Conservation (phyloP, 2,797 vertebrate species). For the Phylloscopus collybita region DNA sequence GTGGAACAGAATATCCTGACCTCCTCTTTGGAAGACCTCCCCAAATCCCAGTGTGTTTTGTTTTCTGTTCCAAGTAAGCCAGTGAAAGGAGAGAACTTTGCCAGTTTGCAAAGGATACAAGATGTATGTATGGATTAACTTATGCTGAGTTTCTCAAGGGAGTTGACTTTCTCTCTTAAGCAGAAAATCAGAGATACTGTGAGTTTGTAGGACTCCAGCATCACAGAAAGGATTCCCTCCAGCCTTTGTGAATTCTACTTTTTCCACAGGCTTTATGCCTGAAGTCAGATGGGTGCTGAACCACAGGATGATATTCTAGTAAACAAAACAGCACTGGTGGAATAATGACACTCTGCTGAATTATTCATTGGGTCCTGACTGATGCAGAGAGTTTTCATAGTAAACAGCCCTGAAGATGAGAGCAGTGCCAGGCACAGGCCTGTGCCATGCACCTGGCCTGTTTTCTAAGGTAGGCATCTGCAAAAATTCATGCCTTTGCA, state of each 20-base stretch:
- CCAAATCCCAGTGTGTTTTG: neutral
- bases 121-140: neutral
- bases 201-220: neutral
- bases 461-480: neutral
- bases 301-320: neutral
- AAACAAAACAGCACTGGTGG: neutral
- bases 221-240: neutral
- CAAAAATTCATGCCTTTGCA: neutral
- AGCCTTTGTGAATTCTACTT: neutral
- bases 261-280: neutral
- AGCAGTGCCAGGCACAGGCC: neutral
- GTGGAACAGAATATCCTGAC: neutral
- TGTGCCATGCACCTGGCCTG: neutral
- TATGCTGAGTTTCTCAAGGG: neutral
- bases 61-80: neutral
- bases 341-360: slow-evolving; percentile 23
- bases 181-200: neutral
- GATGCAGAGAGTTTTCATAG: neutral
- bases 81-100: neutral
- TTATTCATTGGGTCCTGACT: slow-evolving; percentile 49
- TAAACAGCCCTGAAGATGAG: neutral
- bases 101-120: neutral
- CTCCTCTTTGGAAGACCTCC: neutral
- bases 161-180: neutral
- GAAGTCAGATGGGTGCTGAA: neutral